Percentiles rank a stretch among this genome's conserved stretches.
Evolutionary conservation across 2,888 invertebrate species (phyloP).

Genomic region (Rhingia campestris): DNA sequence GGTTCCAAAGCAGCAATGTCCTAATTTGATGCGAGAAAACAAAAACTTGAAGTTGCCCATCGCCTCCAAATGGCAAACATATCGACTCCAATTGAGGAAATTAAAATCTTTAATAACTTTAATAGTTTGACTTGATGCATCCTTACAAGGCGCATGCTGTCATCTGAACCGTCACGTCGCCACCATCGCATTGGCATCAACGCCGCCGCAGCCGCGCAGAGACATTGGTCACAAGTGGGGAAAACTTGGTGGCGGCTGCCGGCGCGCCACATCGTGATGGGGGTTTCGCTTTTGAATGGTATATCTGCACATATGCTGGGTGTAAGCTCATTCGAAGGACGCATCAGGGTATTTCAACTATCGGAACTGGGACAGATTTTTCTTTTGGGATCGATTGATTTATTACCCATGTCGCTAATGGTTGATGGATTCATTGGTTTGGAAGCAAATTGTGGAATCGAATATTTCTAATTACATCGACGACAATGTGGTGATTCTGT

Average conservation of each 20-base stretch:
- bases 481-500: slow-evolving; percentile 9
- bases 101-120: slow-evolving; percentile 72
- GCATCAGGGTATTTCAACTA: slow-evolving; percentile 33
- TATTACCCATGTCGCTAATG: slow-evolving; percentile 40
- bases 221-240: slow-evolving; percentile 25
- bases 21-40: slow-evolving; percentile 59
- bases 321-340: slow-evolving; percentile 57
- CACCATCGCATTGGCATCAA: slow-evolving; percentile 8
- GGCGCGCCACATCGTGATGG: neutral
- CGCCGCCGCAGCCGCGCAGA: slow-evolving; percentile 1
- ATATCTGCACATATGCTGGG: slow-evolving; percentile 4
- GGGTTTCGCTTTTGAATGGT: slow-evolving; percentile 36
- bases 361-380: slow-evolving; percentile 64
- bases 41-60: slow-evolving; percentile 53
- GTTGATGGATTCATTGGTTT: slow-evolving; percentile 50
- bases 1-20: slow-evolving; percentile 55
- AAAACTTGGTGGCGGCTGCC: neutral
- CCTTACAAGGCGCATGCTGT: slow-evolving; percentile 68
- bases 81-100: slow-evolving; percentile 69
- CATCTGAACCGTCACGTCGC: slow-evolving; percentile 50
- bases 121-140: slow-evolving; percentile 62
- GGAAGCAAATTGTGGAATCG: slow-evolving; percentile 15
- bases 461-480: slow-evolving; percentile 31
- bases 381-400: slow-evolving; percentile 53
- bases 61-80: slow-evolving; percentile 53